These are phyloP conservation scores for Nineta flava DNA, from an alignment of 2,888 invertebrate genomes.

Conservation along the genomic window DNA sequence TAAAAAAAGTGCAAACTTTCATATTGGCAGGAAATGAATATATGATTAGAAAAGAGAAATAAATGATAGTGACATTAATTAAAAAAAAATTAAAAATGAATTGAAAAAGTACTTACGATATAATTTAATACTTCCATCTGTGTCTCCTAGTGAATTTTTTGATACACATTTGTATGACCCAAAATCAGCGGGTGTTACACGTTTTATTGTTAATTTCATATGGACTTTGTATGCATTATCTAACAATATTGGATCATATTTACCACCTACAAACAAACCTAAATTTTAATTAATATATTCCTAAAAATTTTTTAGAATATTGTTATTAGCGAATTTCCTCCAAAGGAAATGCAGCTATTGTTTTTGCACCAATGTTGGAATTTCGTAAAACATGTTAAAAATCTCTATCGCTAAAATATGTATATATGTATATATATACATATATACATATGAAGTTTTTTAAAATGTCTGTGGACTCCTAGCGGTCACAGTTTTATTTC, in stretches of 20 bases:
- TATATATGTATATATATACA: not conserved
- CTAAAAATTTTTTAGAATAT: not conserved
- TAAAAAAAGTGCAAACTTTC: not conserved
- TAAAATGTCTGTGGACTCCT: too few species aligned
- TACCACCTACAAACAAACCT: conserved; percentile 31
- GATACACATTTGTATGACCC: conserved; percentile 57
- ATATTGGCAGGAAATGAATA: not conserved
- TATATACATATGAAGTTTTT: too few species aligned
- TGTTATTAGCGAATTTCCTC: not conserved
- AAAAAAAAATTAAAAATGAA: too few species aligned
- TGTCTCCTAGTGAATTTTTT: conserved; percentile 57
- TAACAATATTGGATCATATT: conserved; percentile 48
- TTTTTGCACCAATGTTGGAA: too few species aligned
- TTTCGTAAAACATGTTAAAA: too few species aligned
- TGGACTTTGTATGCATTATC: conserved; percentile 57
- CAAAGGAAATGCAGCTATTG: too few species aligned
- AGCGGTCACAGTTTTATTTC: too few species aligned
- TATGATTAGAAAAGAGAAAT: not conserved
- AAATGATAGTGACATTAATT: too few species aligned
- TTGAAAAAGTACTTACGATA: conserved; percentile 40
- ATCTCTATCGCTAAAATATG: too few species aligned
- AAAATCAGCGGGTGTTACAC: conserved; percentile 41
- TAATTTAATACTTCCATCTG: conserved; percentile 55
- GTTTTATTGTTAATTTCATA: conserved; percentile 52
- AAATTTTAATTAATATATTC: not conserved